A percentile compares a stretch with the other conserved stretches of the same genome.
phyloP scores from a whole-genome alignment of 2,797 vertebrate species.

The Hippopotamyrus pictus region DNA sequence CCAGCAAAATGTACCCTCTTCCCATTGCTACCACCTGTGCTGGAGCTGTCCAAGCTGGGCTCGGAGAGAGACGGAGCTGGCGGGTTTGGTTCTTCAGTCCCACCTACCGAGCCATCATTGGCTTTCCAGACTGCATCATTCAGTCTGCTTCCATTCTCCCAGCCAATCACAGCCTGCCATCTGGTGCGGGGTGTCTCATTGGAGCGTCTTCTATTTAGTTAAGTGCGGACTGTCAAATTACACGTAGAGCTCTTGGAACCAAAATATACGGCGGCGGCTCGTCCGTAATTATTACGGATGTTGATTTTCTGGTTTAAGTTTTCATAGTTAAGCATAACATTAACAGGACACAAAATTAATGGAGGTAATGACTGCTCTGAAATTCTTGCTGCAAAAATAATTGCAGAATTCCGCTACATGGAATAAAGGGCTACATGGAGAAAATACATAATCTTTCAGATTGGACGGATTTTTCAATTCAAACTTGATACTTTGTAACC shows the following conservation, averaged over 20 bases:
- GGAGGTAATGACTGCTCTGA: not conserved
- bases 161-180: conserved; percentile 67
- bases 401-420: not conserved
- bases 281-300: conserved; percentile 29
- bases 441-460: not conserved
- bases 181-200: conserved; percentile 60
- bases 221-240: conserved; percentile 61
- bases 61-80: conserved; percentile 50
- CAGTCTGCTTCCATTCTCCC: conserved; percentile 40
- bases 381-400: not conserved
- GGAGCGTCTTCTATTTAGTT: conserved; percentile 62
- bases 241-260: conserved; percentile 50
- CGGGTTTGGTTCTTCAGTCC: conserved; percentile 55
- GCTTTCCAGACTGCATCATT: conserved; percentile 58
- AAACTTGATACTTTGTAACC: not conserved
- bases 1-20: conserved; percentile 43
- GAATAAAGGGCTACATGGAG: not conserved
- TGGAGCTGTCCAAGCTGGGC: conserved; percentile 38
- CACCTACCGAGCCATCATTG: conserved; percentile 55
- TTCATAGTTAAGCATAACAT: not conserved
- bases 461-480: not conserved
- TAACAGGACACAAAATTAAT: not conserved
- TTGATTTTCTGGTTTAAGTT: conserved; percentile 21
- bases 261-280: conserved; percentile 37
- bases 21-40: conserved; percentile 54